Evolutionary conservation across 2,113 vertebrate genomes (phyloP), one percentile per base, ranked within the genome.

Genomic region (Empidonax traillii): DNA sequence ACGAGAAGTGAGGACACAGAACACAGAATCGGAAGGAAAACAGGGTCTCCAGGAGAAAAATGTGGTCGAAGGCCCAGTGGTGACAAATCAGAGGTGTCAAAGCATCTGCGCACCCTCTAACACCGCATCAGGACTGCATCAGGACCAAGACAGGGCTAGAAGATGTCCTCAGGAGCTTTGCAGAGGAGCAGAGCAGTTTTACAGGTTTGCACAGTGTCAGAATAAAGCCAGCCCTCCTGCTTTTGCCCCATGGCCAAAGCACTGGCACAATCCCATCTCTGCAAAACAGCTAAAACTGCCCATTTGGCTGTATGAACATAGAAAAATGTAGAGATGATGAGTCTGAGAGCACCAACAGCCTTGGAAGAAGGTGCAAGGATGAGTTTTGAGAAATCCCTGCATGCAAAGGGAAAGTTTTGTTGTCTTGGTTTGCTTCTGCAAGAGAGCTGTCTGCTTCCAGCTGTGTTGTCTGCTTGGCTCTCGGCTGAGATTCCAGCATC

Each of bases 401-500:
- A 0, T 30, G 35, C 25, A 66, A 35, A 89, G 25, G 28, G 11
- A 35, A 78, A 59, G 47, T 59, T 63, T 65, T 27, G 74, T 87
- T 78, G 46, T 39, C 30, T 84, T 10, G 0, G 2, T 58, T 69
- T 59, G 14, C 43, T 87, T 41, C 72, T 77, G 14, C 3, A 3
- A 77, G 51, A 61, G 19, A 63, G 35, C n/a, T 67, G 25, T 33
- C 2, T 5, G 20, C 30, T 92, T 47, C 78, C 25, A 79, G 33
- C 17, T 30, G 27, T 68, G 49, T 78, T 89, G 43, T 9, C 72
- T 67, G 27, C 9, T 81, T 6, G 3, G 37, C 55, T 71, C 35
- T 43, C 31, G 46, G 68, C 59, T 5, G 58, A 62, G 61, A 43
- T 56, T 35, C 9, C 0, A 0, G 5, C 3, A 3, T 33, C 17